Evolutionary conservation across 2,113 vertebrate species (phyloP), one percentile per base, ranked within the genome.

Genomic region (Oriolus oriolus): DNA sequence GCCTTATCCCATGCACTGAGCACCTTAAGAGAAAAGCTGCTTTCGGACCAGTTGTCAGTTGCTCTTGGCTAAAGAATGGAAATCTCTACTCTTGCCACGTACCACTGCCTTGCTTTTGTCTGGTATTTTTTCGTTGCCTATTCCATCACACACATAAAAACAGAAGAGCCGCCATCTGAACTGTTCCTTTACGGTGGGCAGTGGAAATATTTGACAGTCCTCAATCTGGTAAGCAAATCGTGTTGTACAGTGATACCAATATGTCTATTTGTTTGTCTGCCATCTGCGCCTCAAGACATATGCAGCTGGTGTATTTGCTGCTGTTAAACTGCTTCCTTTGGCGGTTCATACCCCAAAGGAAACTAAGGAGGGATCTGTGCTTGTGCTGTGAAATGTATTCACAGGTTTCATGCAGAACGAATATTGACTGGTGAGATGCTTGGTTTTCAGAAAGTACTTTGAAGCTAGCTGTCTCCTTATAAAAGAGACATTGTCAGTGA

Each of bases 221-320:
- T 98, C 93, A 98, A 98, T 94, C 97, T 98, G 98, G 98, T 98
- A 98, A 98, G 98, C 90, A 59, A 96, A 87, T 84, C 4, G 3
- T 82, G 56, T 78, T 87, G 23, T 65, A 87, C 70, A 86, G 79
- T 52, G 82, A 81, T 87, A 91, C 53, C 79, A 78, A 50, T 80
- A 70, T 91, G 82, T 91, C 94, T 94, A 16, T 86, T 80, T 96
- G 78, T 95, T 95, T 95, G 95, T 84, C 94, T 86, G 78, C 80
- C 80, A 90, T 95, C 57, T 79, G 90, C 41, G 86, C 80, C 73
- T 95, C 81, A 85, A 95, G 59, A 85, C 35, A 52, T 17, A 94
- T 28, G 85, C 96, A 95, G 95, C 91, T 97, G 95, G 80, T 95
- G 17, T 70, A 60, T 74, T 95, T 95, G 92, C 92, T 87, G 95